Evolutionary conservation across 1,140 invertebrate species (phyloP).

Genomic region (Trissolcus basalis): DNA sequence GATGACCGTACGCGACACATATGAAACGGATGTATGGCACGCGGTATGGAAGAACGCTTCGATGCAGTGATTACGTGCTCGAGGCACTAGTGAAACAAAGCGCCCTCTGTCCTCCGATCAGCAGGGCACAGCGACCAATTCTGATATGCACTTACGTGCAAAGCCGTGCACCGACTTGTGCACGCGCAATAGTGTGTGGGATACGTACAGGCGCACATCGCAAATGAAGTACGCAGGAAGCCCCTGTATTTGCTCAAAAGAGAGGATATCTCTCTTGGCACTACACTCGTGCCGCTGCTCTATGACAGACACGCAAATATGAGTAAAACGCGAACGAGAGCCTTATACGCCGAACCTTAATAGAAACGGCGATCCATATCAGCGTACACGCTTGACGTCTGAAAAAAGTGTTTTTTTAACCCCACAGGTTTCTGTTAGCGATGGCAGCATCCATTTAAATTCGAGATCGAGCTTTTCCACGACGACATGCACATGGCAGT

Average conservation of each 20-base stretch:
- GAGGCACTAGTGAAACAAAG: conserved; percentile 70
- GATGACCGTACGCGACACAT: conserved; percentile 27
- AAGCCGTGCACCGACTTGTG: conserved; percentile 41
- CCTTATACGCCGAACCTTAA: conserved; percentile 40
- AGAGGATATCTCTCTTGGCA: conserved; percentile 36
- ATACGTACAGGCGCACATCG: conserved; percentile 28
- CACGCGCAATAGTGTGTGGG: conserved; percentile 17
- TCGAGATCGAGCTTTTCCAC: conserved; percentile 14
- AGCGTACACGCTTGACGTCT: conserved; percentile 16
- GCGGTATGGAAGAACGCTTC: conserved; percentile 60
- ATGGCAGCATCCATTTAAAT: conserved; percentile 34
- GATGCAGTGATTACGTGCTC: conserved; percentile 66
- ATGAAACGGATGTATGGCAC: conserved; percentile 56
- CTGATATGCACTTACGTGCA: conserved; percentile 60
- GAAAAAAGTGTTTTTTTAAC: conserved; percentile 30
- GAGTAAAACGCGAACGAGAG: conserved; percentile 41
- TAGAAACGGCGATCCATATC: conserved; percentile 29
- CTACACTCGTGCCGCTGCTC: conserved; percentile 36
- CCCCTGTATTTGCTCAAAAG: conserved; percentile 54
- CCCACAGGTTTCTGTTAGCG: conserved; percentile 10
- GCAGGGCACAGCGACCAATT: conserved; percentile 66
- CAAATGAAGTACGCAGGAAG: conserved; percentile 54
- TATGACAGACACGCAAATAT: conserved; percentile 49
- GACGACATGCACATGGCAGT: conserved; percentile 1
- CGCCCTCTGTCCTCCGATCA: conserved; percentile 66